Conservation (phyloP, 2,797 vertebrate species). For the Menidia menidia region DNA sequence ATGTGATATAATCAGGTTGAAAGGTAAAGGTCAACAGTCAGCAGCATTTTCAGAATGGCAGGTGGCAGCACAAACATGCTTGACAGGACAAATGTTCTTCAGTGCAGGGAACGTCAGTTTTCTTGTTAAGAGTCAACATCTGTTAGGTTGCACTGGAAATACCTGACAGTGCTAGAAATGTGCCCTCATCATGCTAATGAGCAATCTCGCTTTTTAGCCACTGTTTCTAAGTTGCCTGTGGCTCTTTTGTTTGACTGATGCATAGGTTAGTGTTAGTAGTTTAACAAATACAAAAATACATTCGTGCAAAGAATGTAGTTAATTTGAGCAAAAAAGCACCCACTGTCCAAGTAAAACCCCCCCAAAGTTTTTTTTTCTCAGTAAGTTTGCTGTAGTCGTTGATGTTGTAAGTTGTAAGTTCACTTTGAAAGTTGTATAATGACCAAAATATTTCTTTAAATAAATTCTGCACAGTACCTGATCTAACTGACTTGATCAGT, state of each 20-base stretch:
- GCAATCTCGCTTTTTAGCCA: background rate
- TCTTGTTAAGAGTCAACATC: background rate
- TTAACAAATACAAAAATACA: background rate
- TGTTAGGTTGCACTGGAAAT: background rate
- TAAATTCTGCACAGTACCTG: no score
- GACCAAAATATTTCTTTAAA: no score
- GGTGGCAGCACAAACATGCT: slow-evolving; percentile 29
- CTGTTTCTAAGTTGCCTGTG: no score
- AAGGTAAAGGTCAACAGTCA: slow-evolving; percentile 49
- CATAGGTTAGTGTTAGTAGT: background rate
- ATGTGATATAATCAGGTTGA: slow-evolving; percentile 39
- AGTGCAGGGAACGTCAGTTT: background rate
- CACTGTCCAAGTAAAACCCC: background rate
- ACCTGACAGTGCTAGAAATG: background rate
- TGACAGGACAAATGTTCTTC: background rate
- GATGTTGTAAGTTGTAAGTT: no score
- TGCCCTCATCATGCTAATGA: no score
- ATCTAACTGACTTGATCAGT: no score
- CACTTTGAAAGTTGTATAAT: no score
- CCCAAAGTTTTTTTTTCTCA: background rate
- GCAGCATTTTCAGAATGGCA: slow-evolving; percentile 25
- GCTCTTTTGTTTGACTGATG: background rate
- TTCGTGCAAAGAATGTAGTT: background rate
- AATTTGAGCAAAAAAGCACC: background rate
- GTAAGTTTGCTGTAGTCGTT: background rate